Evolutionary conservation across 2,113 vertebrate genomes (phyloP).

Genomic region (Proterorhinus semilunaris): DNA sequence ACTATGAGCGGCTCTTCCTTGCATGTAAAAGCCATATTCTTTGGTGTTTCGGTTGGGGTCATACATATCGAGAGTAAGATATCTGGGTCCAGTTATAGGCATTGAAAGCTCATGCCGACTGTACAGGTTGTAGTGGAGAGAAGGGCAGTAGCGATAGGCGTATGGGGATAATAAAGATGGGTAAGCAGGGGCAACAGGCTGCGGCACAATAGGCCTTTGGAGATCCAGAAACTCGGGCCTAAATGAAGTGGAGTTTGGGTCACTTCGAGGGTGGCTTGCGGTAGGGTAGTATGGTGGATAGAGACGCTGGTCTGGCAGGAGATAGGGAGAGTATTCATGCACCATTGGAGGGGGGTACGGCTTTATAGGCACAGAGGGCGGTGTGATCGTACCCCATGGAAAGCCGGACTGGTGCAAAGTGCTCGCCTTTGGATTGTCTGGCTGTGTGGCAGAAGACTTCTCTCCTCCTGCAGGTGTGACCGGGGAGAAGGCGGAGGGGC

Average conservation of each 20-base stretch:
- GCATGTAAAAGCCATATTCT: conserved; percentile 73
- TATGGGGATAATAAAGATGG: conserved; percentile 74
- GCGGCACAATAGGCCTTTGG: conserved; percentile 84
- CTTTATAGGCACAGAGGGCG: conserved; percentile 78
- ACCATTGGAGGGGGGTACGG: conserved; percentile 76
- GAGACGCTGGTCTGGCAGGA: conserved; percentile 79
- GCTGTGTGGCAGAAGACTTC: conserved; percentile 55
- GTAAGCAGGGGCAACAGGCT: conserved; percentile 74
- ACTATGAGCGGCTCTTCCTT: conserved; percentile 65
- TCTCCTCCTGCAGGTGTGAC: conserved; percentile 65
- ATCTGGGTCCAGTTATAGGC: conserved; percentile 54
- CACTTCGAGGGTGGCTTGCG: conserved; percentile 63
- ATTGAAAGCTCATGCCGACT: conserved; percentile 73
- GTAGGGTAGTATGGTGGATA: conserved; percentile 81
- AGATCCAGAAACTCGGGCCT: conserved; percentile 77
- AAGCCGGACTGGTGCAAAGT: conserved; percentile 78
- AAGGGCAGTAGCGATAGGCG: conserved; percentile 82
- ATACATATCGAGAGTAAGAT: conserved; percentile 70
- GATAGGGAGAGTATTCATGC: conserved; percentile 82
- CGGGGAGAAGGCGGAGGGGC: conserved; percentile 84
- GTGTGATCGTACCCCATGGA: conserved; percentile 77
- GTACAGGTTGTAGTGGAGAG: conserved; percentile 83
- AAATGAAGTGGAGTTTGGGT: conserved; percentile 54
- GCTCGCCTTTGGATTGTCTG: conserved; percentile 60
- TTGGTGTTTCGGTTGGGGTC: conserved; percentile 70